These are phyloP conservation scores for Gobiocypris rarus DNA, from an alignment of 2,113 vertebrate genomes.

Conservation along the genomic window DNA sequence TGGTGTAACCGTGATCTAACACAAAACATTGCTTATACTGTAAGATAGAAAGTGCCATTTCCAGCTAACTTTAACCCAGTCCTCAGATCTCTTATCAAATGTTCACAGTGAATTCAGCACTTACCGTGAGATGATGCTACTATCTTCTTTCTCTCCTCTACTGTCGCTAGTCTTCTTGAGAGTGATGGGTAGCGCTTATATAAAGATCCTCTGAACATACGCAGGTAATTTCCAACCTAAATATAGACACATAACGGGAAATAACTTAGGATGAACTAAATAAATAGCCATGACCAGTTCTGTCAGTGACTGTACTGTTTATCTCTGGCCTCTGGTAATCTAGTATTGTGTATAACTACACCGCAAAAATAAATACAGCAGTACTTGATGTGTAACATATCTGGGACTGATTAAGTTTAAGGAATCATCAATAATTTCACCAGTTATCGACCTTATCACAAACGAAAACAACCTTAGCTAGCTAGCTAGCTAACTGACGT, in stretches of 20 bases:
- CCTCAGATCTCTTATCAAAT: not conserved
- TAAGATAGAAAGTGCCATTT: constrained; percentile 21
- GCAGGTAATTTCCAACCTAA: constrained; percentile 96
- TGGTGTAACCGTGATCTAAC: constrained; percentile 95
- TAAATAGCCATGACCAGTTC: not conserved
- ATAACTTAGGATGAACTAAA: not conserved
- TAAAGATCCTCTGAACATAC: constrained; percentile 97
- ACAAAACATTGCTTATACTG: constrained; percentile 56
- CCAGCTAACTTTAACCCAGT: not conserved
- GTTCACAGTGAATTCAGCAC: constrained; percentile 33
- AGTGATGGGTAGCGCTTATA: constrained; percentile 97
- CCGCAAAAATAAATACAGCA: not conserved
- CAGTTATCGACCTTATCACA: not conserved
- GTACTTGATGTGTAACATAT: not conserved
- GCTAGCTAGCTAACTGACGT: not conserved
- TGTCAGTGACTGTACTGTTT: not conserved
- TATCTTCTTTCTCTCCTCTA: constrained; percentile 98
- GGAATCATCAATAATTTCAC: not conserved
- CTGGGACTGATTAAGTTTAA: not conserved
- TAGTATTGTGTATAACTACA: not conserved
- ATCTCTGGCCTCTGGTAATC: not conserved
- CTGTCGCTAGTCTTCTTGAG: constrained; percentile 94
- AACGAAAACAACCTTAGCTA: constrained; percentile 17
- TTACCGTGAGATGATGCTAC: constrained; percentile 97
- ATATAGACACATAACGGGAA: not conserved